Conservation (phyloP, 2,888 invertebrate species). For the Acrocyrtus sp. region DNA sequence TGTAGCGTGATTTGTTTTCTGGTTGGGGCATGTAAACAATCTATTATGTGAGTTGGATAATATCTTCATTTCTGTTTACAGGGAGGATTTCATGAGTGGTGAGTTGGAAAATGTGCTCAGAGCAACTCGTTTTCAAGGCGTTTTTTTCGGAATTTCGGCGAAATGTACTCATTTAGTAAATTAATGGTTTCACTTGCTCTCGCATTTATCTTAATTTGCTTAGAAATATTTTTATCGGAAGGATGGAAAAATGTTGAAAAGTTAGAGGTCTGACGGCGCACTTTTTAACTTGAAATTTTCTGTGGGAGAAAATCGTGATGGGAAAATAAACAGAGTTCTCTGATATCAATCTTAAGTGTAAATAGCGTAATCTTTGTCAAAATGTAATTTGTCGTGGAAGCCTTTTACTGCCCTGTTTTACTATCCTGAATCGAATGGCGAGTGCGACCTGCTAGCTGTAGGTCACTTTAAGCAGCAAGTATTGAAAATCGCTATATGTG, state of each 20-base stretch:
- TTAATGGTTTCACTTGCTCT: constrained; percentile 36
- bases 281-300: too few species aligned
- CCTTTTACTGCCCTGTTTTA: constrained; percentile 1
- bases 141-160: too few species aligned
- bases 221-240: background rate
- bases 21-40: background rate
- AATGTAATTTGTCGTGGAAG: constrained; percentile 10
- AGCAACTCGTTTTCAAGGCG: background rate
- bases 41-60: background rate
- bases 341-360: too few species aligned
- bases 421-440: too few species aligned
- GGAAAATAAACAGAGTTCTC: too few species aligned
- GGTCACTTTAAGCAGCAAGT: too few species aligned
- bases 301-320: too few species aligned
- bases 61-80: background rate
- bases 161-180: constrained; percentile 13
- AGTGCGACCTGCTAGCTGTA: too few species aligned
- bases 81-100: background rate
- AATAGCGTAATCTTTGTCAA: too few species aligned
- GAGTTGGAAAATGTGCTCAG: background rate
- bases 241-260: background rate
- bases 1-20: background rate
- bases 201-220: constrained; percentile 37
- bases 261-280: too few species aligned
- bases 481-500: too few species aligned